These are phyloP conservation scores for Diploptera punctata DNA, from an alignment of 2,888 invertebrate genomes.

Conservation along the genomic window DNA sequence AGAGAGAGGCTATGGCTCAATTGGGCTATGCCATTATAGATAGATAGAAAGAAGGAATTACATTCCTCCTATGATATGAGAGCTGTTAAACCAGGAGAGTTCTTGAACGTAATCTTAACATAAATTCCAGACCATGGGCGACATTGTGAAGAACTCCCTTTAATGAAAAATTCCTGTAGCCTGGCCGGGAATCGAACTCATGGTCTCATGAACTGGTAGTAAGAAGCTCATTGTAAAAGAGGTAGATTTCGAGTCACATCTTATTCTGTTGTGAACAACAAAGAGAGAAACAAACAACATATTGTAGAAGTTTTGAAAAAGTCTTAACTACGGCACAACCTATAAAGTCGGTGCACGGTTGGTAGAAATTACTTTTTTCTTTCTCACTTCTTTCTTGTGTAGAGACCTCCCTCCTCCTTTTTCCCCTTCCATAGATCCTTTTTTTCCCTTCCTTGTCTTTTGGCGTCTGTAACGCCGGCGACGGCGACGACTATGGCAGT, in stretches of 20 bases:
- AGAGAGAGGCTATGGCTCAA: no score
- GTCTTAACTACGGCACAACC: conserved; percentile 30
- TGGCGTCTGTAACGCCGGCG: conserved; percentile 32
- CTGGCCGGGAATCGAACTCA: no score
- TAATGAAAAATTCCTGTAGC: no score
- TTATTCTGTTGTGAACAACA: neutral
- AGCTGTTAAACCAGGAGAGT: no score
- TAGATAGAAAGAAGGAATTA: no score
- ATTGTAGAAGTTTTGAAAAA: conserved; percentile 27
- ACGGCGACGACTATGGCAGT: neutral
- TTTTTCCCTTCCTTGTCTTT: conserved; percentile 34
- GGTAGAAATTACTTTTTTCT: conserved; percentile 29
- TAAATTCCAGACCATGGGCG: no score
- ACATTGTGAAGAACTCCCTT: no score
- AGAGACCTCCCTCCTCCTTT: neutral
- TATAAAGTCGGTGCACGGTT: conserved; percentile 30
- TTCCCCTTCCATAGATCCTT: conserved; percentile 3
- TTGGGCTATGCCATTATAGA: no score
- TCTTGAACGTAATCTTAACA: no score
- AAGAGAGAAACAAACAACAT: neutral
- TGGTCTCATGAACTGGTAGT: no score
- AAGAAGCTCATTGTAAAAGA: no score
- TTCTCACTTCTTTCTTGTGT: conserved; percentile 21
- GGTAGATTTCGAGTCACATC: conserved; percentile 7
- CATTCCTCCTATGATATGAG: no score